phyloP scores from a whole-genome alignment of 1,140 invertebrate species.

The Harlomillsia oculata region DNA sequence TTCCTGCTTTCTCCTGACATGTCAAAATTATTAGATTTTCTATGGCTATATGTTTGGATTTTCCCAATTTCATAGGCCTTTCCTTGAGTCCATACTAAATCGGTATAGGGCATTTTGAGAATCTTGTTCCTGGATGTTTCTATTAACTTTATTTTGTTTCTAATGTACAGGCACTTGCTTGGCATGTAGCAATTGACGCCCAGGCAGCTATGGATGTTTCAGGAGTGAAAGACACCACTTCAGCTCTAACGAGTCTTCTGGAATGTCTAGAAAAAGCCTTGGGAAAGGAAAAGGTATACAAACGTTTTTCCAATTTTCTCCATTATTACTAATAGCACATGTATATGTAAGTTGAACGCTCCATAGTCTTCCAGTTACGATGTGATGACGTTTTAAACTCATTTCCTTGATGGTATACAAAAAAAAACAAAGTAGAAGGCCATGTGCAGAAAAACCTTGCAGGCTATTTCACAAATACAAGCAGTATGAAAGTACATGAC shows the following conservation, averaged over 20 bases:
- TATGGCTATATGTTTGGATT: background rate
- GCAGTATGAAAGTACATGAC: too few species aligned
- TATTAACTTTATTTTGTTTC: too few species aligned
- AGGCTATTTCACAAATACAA: too few species aligned
- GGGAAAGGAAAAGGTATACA: constrained; percentile 45
- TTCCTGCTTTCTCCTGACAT: too few species aligned
- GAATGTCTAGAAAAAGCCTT: constrained; percentile 55
- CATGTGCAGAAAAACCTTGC: too few species aligned
- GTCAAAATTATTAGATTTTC: too few species aligned
- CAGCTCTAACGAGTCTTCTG: constrained; percentile 53
- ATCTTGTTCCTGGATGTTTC: background rate
- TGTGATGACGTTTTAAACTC: too few species aligned
- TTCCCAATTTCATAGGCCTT: background rate
- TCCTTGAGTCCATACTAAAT: background rate
- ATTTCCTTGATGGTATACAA: too few species aligned
- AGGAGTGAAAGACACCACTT: constrained; percentile 47
- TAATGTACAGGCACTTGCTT: constrained; percentile 49
- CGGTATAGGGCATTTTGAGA: background rate
- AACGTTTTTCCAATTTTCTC: constrained; percentile 3
- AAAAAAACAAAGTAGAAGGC: too few species aligned
- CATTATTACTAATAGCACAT: too few species aligned
- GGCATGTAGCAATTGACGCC: constrained; percentile 54
- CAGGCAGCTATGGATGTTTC: constrained; percentile 43
- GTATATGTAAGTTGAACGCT: too few species aligned
- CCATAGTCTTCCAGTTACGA: too few species aligned